Evolutionary conservation across 2,888 invertebrate species (phyloP), one percentile per base, ranked within the genome.

Genomic region (Leptinotarsa peninsularis): DNA sequence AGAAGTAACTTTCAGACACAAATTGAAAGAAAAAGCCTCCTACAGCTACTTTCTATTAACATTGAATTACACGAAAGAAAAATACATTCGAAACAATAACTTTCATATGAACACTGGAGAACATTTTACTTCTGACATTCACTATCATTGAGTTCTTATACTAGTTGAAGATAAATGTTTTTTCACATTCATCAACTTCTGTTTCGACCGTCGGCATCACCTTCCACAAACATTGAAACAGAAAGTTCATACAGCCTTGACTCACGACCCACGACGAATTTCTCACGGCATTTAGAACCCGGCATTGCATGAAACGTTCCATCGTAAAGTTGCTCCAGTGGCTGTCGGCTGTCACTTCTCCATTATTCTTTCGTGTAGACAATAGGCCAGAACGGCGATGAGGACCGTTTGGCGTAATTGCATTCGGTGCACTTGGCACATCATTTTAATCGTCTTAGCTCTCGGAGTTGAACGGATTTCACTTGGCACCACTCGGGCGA

Each of bases 351-450:
- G 74, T 71, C 76, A 63, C 67, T 69, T 50, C 50, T 67, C 27
- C 66, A 69, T 76, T 67, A 67, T 70, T 56, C 58, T 54, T 63
- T 21, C 52, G 15, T 23, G 27, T 15, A 21, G 49, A 75, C 70
- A 71, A 68, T 67, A 52, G 58, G 67, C 63, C 71, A 17, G 68
- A 71, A 67, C 67, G 67, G 67, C 50, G 63, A 60, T 52, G 67
- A 74, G 50, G 74, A 70, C 74, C 56, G 67, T 71, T 68, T 54
- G 75, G 60, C 70, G 52, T 75, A 71, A 75, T 75, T 75, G 54
- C 49, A 68, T 75, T 75, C 71, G 63, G 75, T 56, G 71, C 67
- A 75, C 71, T 75, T 63, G 75, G 68, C 75, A 75, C 56, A 54
- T 70, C 70, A 43, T 70, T 49, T 58, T 56, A 70, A 71, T 71